These are phyloP conservation scores for Lucinisca nassula DNA, from an alignment of 2,888 invertebrate species.

Conservation along the genomic window DNA sequence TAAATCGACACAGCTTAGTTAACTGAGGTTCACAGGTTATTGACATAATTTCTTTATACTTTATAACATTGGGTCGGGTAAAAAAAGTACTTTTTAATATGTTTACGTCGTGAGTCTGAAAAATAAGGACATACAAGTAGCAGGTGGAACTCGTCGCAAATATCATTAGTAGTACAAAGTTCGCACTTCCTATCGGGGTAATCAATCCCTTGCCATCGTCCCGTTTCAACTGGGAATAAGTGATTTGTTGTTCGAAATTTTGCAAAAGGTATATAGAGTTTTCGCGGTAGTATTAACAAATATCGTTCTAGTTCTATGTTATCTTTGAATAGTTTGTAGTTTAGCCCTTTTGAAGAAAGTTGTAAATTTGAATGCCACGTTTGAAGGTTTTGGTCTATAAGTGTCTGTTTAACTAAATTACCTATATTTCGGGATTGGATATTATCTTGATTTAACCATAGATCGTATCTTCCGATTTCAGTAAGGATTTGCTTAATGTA, in stretches of 20 bases:
- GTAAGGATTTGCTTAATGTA: neutral
- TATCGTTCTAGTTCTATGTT: neutral
- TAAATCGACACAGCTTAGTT: too few relatives aligned
- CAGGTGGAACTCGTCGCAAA: conserved; percentile 27
- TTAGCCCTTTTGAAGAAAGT: neutral
- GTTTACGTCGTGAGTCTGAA: neutral
- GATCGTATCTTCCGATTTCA: neutral
- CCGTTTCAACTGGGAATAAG: conserved; percentile 21
- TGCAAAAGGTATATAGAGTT: too few relatives aligned
- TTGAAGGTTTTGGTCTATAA: neutral
- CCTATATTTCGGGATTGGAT: too few relatives aligned
- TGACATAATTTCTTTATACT: neutral
- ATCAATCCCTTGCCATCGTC: conserved; percentile 20
- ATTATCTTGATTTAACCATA: neutral
- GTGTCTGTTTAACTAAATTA: neutral
- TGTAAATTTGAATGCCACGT: neutral
- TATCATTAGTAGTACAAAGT: conserved; percentile 7
- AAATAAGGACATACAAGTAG: conserved; percentile 24
- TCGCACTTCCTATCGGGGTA: conserved; percentile 22
- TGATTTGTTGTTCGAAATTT: conserved; percentile 34
- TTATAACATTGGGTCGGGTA: neutral
- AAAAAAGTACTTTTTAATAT: neutral
- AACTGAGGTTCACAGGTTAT: too few relatives aligned
- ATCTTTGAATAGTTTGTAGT: neutral
- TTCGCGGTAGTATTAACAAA: neutral